Percentiles rank a stretch among this genome's conserved stretches.
Evolutionary conservation across 2,113 vertebrate species (phyloP).

Genomic region (Asarcornis scutulata): DNA sequence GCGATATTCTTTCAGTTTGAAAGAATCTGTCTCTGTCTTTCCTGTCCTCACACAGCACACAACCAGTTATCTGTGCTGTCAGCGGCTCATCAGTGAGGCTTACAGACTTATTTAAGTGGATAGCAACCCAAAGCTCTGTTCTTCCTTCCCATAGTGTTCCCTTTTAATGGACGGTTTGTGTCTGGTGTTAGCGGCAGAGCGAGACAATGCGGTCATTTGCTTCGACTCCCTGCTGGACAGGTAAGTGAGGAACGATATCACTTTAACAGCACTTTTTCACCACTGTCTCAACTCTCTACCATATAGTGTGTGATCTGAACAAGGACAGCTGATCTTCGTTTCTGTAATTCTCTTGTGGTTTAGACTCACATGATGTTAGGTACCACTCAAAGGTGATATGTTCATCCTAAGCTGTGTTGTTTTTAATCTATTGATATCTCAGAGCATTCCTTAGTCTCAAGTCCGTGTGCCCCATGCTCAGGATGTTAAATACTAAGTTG

Average conservation of each 20-base stretch:
- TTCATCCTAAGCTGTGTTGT: neutral
- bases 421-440: neutral
- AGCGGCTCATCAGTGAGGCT: neutral
- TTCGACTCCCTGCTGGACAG: conserved; percentile 70
- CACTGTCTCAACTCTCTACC: neutral
- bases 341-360: neutral
- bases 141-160: conserved; percentile 48
- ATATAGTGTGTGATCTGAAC: neutral
- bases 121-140: neutral
- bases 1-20: neutral
- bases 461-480: neutral
- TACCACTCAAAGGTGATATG: neutral
- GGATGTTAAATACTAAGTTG: neutral
- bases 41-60: neutral
- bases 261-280: neutral
- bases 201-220: conserved; percentile 47
- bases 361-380: neutral
- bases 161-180: conserved; percentile 49
- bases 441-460: neutral
- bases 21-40: neutral
- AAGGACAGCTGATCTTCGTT: neutral
- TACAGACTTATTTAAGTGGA: neutral
- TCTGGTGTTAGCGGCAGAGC: conserved; percentile 73
- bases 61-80: neutral
- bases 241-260: conserved; percentile 9